Evolutionary conservation across 2,888 invertebrate genomes (phyloP), one percentile per base, ranked within the genome.

Genomic region (Polia nebulosa): DNA sequence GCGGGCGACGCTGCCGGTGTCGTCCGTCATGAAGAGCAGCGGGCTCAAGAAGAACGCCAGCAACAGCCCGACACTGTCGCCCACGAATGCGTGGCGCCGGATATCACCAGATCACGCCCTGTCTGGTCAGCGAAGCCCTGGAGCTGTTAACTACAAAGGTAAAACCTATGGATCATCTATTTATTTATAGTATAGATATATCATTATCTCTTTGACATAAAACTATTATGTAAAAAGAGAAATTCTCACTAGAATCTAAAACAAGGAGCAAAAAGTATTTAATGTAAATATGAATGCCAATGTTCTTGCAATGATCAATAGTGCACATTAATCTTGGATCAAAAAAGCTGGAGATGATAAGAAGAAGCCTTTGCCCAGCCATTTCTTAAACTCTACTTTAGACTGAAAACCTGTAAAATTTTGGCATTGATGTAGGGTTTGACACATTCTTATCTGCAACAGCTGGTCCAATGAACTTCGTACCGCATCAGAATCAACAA

Each of bases 1-100:
- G 97, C 96, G 97, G 90, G 97, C 97, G 69, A 97, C 97, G 72
- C 95, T 98, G 89, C 97, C 97, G 83, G 97, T 97, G 87, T 97
- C 97, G 64, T 97, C 97, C 70, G 96, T 97, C 78, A 96, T 97
- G 91, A 96, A 97, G 87, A 96, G 97, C 87, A 96, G 96, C 73
- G 96, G 96, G 58, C 91, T 97, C 64, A 96, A 96, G 89, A 96
- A 96, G 87, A 96, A 95, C 83, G 96, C 96, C 74, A 96, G 96
- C 84, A 96, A 96, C 87, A 97, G 97, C 85, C 97, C 97, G 27
- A 96, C 97, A 34, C 93, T 97, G 70, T 97, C 97, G 44, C 97
- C 97, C 51, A 97, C 97, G 17, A 96, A 96, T 85, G 94, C 96
- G 80, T 97, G 97, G 97, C 96, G 96, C 84, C 96, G 97, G 87